Conservation (phyloP, 2,797 vertebrate genomes). For the Sebastes matsubarae region DNA sequence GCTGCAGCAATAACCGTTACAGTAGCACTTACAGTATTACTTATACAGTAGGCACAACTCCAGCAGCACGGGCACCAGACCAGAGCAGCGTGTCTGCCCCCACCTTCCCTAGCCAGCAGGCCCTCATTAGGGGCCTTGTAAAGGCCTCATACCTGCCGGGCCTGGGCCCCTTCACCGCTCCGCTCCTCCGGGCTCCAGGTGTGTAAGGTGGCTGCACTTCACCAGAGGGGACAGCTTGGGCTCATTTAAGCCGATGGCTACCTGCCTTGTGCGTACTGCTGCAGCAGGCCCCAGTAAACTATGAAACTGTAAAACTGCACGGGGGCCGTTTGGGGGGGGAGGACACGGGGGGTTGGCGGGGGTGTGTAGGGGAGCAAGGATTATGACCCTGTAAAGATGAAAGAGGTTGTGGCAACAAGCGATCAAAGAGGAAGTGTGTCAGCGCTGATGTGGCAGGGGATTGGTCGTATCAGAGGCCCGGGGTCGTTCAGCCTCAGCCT, state of each 20-base stretch:
- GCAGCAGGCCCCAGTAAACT: constrained; percentile 67
- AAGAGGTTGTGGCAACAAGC: constrained; percentile 76
- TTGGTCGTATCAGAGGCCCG: constrained; percentile 73
- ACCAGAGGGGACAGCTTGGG: constrained; percentile 76
- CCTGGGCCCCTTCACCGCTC: constrained; percentile 63
- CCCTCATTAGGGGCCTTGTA: constrained; percentile 82
- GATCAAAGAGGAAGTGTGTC: constrained; percentile 85
- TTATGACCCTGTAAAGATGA: constrained; percentile 89
- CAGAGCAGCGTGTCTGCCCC: constrained; percentile 60
- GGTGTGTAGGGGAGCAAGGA: constrained; percentile 74
- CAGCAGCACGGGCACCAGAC: constrained; percentile 65
- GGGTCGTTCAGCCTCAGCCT: constrained; percentile 43
- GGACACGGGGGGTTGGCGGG: constrained; percentile 42
- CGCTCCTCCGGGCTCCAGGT: constrained; percentile 77
- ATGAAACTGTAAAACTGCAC: constrained; percentile 72
- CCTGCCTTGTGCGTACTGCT: constrained; percentile 72
- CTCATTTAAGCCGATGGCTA: constrained; percentile 77
- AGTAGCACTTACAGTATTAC: constrained; percentile 72
- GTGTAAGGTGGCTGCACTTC: constrained; percentile 80
- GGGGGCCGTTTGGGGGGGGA: constrained; percentile 46
- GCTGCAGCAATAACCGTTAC: constrained; percentile 71
- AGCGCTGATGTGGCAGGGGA: constrained; percentile 77
- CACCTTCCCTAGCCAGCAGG: constrained; percentile 70
- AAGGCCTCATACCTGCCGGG: constrained; percentile 78
- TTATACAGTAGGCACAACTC: constrained; percentile 66